Percentiles rank a stretch among this genome's conserved stretches.
phyloP scores from a whole-genome alignment of 1,140 invertebrate species.

The Bombus difficillimus region DNA sequence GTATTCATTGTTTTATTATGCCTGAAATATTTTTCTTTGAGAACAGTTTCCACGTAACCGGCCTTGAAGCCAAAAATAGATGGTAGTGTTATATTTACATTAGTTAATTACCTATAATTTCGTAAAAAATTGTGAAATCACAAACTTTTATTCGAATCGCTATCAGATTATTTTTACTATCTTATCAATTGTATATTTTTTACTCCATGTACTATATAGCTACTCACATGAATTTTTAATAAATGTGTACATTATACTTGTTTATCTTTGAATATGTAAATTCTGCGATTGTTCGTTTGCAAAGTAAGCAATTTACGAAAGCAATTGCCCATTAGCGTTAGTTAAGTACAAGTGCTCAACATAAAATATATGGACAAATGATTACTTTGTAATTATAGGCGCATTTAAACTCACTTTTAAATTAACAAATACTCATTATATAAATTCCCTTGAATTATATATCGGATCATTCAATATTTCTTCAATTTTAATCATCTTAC shows the following conservation, averaged over 20 bases:
- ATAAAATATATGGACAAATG: no score
- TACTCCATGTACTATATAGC: not conserved
- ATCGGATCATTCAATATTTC: not conserved
- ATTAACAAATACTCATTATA: not conserved
- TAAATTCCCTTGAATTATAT: not conserved
- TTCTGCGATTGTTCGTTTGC: not conserved
- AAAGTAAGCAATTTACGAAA: not conserved
- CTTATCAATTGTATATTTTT: not conserved
- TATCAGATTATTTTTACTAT: not conserved
- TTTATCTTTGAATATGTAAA: not conserved
- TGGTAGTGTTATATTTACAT: slow-evolving; percentile 1
- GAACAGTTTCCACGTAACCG: slow-evolving; percentile 46
- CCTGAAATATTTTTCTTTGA: not conserved
- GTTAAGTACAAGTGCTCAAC: slow-evolving; percentile 21
- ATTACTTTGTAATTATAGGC: not conserved
- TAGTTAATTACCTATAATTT: not conserved
- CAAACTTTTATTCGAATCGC: not conserved
- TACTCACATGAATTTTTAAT: slow-evolving; percentile 26
- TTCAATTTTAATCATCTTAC: not conserved
- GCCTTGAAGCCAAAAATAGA: slow-evolving; percentile 47
- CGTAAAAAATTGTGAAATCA: not conserved
- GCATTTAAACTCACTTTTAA: not conserved
- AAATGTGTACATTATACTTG: slow-evolving; percentile 15
- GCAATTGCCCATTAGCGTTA: not conserved
- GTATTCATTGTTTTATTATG: not conserved